phyloP scores from a whole-genome alignment of 1,140 invertebrate species.

The Sesamia nonagrioides region DNA sequence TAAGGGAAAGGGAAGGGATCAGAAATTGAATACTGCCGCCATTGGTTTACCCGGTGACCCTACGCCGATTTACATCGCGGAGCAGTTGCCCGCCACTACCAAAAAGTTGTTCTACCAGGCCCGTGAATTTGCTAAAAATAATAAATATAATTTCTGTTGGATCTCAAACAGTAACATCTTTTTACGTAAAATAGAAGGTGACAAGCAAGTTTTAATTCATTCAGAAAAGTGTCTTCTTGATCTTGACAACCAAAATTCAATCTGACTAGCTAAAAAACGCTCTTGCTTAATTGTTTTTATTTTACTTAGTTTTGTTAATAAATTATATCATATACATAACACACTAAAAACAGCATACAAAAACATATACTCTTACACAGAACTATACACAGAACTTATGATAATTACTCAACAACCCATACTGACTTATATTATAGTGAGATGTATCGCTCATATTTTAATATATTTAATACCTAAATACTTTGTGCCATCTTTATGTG shows the following conservation, averaged over 20 bases:
- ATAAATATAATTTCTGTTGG: not conserved
- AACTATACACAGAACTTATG: not conserved
- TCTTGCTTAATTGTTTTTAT: not conserved
- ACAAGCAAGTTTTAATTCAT: conserved; percentile 6
- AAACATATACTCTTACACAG: not conserved
- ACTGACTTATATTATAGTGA: not conserved
- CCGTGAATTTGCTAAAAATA: not conserved
- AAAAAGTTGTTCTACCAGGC: not conserved
- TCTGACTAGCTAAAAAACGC: not conserved
- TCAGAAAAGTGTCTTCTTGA: not conserved
- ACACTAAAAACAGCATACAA: not conserved
- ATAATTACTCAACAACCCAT: not conserved
- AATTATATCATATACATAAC: not conserved
- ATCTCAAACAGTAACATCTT: not conserved
- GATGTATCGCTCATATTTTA: not conserved
- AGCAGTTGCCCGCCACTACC: not conserved
- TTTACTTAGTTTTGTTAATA: not conserved
- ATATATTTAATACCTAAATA: not conserved
- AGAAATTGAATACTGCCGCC: not conserved
- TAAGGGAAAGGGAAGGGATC: not conserved
- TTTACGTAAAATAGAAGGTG: not conserved
- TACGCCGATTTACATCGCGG: not conserved
- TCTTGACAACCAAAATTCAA: not conserved
- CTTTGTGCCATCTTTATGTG: not conserved
- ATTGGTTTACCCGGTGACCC: not conserved